Percentiles rank a stretch among this genome's conserved stretches.
These are phyloP conservation scores for Hipposideros larvatus DNA, from an alignment of 2,797 vertebrate species.

Conservation along the genomic window DNA sequence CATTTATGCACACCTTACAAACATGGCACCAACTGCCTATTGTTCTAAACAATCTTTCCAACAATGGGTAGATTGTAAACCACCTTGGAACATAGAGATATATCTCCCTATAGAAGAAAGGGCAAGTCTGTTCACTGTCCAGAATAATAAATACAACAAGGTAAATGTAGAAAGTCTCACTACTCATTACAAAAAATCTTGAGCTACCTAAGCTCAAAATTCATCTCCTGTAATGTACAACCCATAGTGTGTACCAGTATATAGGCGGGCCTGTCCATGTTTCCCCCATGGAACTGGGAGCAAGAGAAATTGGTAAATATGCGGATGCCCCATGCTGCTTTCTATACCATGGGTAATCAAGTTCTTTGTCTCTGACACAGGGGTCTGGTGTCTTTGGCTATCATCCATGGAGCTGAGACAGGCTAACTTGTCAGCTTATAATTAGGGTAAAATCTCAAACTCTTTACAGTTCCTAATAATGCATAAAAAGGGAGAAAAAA, in stretches of 20 bases:
- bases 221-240: neutral
- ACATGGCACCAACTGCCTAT: neutral
- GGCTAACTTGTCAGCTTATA: neutral
- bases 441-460: neutral
- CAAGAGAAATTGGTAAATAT: neutral
- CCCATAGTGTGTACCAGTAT: neutral
- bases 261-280: accelerated
- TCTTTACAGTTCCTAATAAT: neutral
- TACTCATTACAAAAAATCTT: neutral
- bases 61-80: neutral
- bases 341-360: neutral
- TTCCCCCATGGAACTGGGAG: neutral
- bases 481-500: neutral
- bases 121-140: neutral
- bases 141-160: neutral
- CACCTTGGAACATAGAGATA: neutral
- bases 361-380: neutral
- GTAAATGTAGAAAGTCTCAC: neutral
- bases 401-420: neutral
- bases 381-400: neutral
- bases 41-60: neutral
- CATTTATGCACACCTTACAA: neutral
- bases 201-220: neutral
- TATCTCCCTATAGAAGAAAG: neutral
- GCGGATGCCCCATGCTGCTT: neutral